These are phyloP conservation scores for Ptilorrhoa leucosticta DNA, from an alignment of 2,113 vertebrate species.

Conservation along the genomic window DNA sequence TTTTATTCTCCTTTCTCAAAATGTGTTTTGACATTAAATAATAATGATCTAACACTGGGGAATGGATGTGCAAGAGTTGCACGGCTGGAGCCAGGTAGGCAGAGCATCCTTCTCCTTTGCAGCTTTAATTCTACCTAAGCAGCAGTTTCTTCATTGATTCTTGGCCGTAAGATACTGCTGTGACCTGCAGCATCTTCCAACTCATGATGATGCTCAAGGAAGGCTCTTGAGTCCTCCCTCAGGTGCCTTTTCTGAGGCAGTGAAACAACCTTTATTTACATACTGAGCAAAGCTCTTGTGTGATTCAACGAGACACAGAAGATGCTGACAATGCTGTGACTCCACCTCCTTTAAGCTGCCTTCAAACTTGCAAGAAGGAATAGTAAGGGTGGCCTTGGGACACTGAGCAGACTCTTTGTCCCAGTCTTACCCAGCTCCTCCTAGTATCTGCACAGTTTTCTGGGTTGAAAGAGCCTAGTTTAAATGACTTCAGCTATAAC, in stretches of 20 bases:
- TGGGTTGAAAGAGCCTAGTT: not conserved
- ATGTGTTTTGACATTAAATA: not conserved
- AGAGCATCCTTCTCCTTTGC: not conserved
- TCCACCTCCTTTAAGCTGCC: not conserved
- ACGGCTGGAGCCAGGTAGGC: not conserved
- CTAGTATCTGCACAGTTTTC: not conserved
- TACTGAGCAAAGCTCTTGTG: not conserved
- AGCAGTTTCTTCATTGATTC: not conserved
- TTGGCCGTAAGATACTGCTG: not conserved
- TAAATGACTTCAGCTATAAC: not conserved
- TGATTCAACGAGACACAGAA: not conserved
- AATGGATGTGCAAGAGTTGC: not conserved
- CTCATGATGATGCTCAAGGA: not conserved
- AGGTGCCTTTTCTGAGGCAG: not conserved
- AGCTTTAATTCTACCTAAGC: not conserved
- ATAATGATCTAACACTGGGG: too few species aligned
- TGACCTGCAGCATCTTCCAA: not conserved
- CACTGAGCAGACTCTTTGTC: not conserved
- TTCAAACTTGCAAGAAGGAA: not conserved
- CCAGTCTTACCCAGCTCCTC: not conserved
- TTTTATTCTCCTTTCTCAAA: not conserved
- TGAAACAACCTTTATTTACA: not conserved
- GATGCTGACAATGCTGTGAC: not conserved
- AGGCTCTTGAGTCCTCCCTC: not conserved
- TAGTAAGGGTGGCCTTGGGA: too few species aligned